These are phyloP conservation scores for Papilio aristodemus DNA, from an alignment of 1,140 invertebrate genomes.

Conservation along the genomic window DNA sequence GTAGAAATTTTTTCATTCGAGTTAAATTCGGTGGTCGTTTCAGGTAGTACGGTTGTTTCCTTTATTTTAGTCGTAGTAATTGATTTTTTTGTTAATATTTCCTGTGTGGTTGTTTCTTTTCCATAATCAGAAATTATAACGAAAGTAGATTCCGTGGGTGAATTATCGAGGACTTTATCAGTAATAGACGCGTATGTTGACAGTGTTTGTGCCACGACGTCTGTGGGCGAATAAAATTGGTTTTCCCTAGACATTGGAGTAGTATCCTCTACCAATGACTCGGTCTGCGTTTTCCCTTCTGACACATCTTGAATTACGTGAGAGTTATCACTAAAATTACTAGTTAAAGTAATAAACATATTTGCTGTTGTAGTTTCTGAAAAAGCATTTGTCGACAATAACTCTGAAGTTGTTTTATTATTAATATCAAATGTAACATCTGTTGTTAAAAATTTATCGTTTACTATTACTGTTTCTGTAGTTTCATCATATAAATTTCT, in stretches of 20 bases:
- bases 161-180: background rate
- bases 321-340: background rate
- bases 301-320: background rate
- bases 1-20: background rate
- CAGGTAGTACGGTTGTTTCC: background rate
- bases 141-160: background rate
- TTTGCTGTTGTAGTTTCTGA: background rate
- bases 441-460: background rate
- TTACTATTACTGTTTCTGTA: background rate
- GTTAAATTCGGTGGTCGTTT: background rate
- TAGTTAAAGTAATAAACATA: background rate
- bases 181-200: background rate
- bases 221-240: background rate
- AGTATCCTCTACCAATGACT: background rate
- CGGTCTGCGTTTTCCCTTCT: background rate
- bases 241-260: background rate
- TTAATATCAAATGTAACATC: background rate
- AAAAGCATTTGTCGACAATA: background rate
- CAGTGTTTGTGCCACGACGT: background rate
- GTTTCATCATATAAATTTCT: background rate
- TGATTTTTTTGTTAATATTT: conserved; percentile 7
- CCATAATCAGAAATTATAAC: background rate
- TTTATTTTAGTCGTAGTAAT: background rate
- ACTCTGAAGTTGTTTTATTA: background rate
- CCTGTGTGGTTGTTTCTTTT: background rate